Evolutionary conservation across 2,113 vertebrate genomes (phyloP).

Genomic region (Lynx canadensis): DNA sequence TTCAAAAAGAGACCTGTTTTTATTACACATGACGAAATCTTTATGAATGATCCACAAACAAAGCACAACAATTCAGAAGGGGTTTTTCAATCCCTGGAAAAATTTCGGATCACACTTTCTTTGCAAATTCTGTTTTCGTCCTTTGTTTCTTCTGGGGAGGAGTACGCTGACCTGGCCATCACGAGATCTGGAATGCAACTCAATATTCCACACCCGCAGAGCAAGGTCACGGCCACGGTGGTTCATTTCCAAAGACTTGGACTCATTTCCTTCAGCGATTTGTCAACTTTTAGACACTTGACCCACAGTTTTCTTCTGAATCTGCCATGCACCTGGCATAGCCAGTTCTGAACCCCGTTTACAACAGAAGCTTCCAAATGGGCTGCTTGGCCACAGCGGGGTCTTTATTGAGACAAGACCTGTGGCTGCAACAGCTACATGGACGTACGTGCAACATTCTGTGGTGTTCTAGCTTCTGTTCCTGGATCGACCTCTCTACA

Average conservation of each 20-base stretch:
- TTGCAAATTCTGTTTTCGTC: background rate
- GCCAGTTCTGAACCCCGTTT: background rate
- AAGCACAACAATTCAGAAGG: background rate
- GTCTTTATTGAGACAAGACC: background rate
- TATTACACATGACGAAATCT: background rate
- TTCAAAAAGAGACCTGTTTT: background rate
- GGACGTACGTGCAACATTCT: slow-evolving; percentile 24
- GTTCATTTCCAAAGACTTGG: no score
- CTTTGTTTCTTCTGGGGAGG: background rate
- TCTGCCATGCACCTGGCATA: background rate
- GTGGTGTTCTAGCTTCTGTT: background rate
- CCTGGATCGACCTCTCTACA: no score
- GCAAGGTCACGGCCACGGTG: accelerated
- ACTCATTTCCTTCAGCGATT: background rate
- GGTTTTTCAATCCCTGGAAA: background rate
- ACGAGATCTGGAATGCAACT: background rate
- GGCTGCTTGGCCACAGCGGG: background rate
- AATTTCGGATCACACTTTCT: background rate
- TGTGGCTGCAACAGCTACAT: slow-evolving; percentile 49
- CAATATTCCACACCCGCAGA: background rate
- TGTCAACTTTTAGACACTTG: background rate
- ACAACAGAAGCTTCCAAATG: background rate
- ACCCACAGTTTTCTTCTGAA: background rate
- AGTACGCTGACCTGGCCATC: background rate
- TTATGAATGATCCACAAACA: background rate